phyloP scores from a whole-genome alignment of 2,113 vertebrate genomes.

The Coptodon bakossiorum region DNA sequence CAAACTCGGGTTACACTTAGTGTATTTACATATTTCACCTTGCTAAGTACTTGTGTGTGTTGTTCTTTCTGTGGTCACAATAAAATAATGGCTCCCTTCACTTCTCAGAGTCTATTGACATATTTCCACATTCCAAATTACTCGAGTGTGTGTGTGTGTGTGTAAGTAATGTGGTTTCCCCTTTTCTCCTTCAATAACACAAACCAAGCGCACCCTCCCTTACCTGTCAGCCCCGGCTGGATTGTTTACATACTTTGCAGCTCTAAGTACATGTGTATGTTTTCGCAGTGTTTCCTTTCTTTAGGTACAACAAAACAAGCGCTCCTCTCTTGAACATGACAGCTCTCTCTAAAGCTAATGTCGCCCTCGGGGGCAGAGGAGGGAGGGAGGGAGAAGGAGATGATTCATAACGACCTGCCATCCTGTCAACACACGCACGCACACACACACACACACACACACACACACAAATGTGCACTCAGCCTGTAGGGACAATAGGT shows the following conservation, averaged over 20 bases:
- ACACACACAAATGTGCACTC: conserved; percentile 6
- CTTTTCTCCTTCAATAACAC: neutral
- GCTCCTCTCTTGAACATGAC: conserved; percentile 62
- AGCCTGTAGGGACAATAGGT: conserved; percentile 49
- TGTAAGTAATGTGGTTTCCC: neutral
- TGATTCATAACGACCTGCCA: conserved; percentile 55
- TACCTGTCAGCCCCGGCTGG: conserved; percentile 14
- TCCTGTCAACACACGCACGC: conserved; percentile 47
- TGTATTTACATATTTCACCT: conserved; percentile 32
- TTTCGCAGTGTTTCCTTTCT: conserved; percentile 63
- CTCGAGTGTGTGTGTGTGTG: neutral
- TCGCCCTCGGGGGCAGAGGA: neutral
- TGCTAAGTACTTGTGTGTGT: conserved; percentile 41
- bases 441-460: conserved; percentile 7
- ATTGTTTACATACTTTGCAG: conserved; percentile 62
- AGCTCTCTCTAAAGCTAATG: conserved; percentile 48
- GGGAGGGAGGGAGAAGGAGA: conserved; percentile 2
- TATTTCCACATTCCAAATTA: conserved; percentile 21
- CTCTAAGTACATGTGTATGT: conserved; percentile 67
- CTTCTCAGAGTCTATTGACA: conserved; percentile 13
- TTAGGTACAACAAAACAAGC: conserved; percentile 64
- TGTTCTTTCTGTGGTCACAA: conserved; percentile 25
- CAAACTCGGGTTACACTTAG: neutral
- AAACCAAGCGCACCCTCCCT: conserved; percentile 17
- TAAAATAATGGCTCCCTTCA: conserved; percentile 31